Percentiles rank a stretch among this genome's conserved stretches.
Conservation (phyloP, 2,888 invertebrate species). For the Plebejus melissa region DNA sequence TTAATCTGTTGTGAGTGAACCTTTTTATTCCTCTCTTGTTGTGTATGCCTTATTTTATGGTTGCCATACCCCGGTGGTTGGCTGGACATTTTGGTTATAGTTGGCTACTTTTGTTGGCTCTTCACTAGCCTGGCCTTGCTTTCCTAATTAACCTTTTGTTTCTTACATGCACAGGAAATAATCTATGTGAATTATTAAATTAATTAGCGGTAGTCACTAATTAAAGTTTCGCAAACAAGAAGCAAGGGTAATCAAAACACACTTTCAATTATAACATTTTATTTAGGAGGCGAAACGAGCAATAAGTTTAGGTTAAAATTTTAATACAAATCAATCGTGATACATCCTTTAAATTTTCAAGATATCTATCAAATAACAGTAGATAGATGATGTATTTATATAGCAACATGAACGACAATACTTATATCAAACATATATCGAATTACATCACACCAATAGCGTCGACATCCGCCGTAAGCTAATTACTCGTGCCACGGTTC, state of each 20-base stretch:
- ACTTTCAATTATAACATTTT: slow-evolving; percentile 72
- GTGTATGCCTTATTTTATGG: too few relatives aligned
- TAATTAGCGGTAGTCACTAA: neutral
- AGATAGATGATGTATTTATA: slow-evolving; percentile 63
- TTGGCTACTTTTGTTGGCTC: too few relatives aligned
- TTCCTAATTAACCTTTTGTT: too few relatives aligned
- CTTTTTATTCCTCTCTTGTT: too few relatives aligned
- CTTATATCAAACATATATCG: slow-evolving; percentile 41
- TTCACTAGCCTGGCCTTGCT: too few relatives aligned
- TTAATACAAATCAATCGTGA: slow-evolving; percentile 75
- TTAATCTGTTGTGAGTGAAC: too few relatives aligned
- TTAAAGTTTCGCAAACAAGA: neutral
- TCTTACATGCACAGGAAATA: neutral
- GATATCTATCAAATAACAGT: slow-evolving; percentile 72
- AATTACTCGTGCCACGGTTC: slow-evolving; percentile 1
- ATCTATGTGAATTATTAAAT: neutral
- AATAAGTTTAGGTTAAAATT: slow-evolving; percentile 73
- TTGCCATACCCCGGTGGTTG: too few relatives aligned
- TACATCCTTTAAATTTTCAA: slow-evolving; percentile 72
- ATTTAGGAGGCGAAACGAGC: slow-evolving; percentile 79
- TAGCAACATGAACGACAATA: slow-evolving; percentile 75
- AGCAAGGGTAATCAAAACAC: slow-evolving; percentile 27
- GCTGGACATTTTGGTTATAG: too few relatives aligned
- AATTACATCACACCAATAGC: slow-evolving; percentile 57
- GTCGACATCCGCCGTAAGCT: slow-evolving; percentile 42